Conservation (phyloP, 2,797 vertebrate species). For the Pangasius sanitwongsei region DNA sequence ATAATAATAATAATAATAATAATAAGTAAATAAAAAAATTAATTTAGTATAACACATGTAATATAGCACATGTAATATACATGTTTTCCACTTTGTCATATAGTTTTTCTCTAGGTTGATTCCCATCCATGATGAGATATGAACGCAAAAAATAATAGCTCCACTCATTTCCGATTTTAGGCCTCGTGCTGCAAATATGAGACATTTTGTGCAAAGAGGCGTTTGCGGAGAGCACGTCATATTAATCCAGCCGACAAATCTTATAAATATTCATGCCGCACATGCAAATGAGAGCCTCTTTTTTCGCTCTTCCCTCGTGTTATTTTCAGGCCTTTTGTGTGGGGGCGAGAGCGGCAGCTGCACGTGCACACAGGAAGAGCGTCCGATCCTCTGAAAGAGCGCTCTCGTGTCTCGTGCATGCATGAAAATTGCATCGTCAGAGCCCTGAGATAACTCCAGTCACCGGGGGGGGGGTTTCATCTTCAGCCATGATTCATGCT, state of each 20-base stretch:
- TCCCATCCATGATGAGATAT: slow-evolving; percentile 1
- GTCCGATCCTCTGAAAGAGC: slow-evolving; percentile 1
- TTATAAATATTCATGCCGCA: slow-evolving; percentile 43
- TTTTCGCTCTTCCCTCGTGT: slow-evolving; percentile 24
- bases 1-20: not conserved
- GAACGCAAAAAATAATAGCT: not conserved
- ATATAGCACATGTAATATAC: not conserved
- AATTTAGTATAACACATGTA: not conserved
- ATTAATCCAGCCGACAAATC: slow-evolving; percentile 38
- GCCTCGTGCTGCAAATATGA: not conserved
- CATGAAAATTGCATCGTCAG: slow-evolving; percentile 38
- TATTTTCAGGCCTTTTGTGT: slow-evolving; percentile 45
- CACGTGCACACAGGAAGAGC: slow-evolving; percentile 15
- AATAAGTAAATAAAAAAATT: not conserved
- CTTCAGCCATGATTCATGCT: slow-evolving; percentile 34
- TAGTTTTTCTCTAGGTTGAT: not conserved
- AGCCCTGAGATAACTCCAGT: slow-evolving; percentile 32
- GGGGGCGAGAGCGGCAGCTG: slow-evolving; percentile 26
- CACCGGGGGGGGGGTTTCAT: not conserved
- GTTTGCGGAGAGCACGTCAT: slow-evolving; percentile 26
- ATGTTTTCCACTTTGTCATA: not conserved
- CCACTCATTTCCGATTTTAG: slow-evolving; percentile 12
- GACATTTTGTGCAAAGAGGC: slow-evolving; percentile 17
- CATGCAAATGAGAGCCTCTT: slow-evolving; percentile 35
- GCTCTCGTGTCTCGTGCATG: not conserved